Base-by-base conservation (phyloP, 2,797 vertebrate genomes). In the Propithecus perrieri region DNA sequence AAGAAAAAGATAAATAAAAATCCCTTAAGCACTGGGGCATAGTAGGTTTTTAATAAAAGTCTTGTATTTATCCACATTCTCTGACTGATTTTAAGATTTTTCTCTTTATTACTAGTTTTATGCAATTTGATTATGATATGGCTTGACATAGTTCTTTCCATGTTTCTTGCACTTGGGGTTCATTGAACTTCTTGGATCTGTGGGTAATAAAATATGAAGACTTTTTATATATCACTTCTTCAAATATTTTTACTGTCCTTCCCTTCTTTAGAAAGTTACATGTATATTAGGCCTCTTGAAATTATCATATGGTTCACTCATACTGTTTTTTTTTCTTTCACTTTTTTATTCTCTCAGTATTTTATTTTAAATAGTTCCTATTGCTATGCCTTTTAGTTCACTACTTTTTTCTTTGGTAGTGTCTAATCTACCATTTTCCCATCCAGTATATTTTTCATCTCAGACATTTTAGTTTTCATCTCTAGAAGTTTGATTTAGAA, bases 81-180 rank as follows among this genome's bases (percentile, higher is more conserved):
- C 83, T 93, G 59, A 57, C 38, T 33, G 38, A 74, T 76, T 85
- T 95, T 85, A 55, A 79, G 48, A 88, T 71, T 69, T 94, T 94
- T 76, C 20, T 69, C 50, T 96, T 86, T 78, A 65, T 86, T 35
- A 38, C 38, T 71, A 28, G 38, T 55, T 78, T 88, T 55, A 80
- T 86, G 38, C 50, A 92, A 71, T 61, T 67, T 83, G 61, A 67
- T 85, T 59, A 85, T 79, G 46, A 53, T 7, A 28, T 85, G 10
- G 22, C 14, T 87, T 59, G 33, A n/a, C 48, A n/a, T 76, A 24
- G 18, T 63, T 46, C 91, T 85, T 59, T 72, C 84, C 69, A 38
- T 65, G 5, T 79, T 79, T 80, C 20, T 69, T 79, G 11, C 53
- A 20, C 41, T 67, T 84, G 26, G 30, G 14, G 26, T 83, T 79